These are phyloP conservation scores for Ancistrus triradiatus DNA, from an alignment of 2,113 vertebrate genomes.

Conservation along the genomic window DNA sequence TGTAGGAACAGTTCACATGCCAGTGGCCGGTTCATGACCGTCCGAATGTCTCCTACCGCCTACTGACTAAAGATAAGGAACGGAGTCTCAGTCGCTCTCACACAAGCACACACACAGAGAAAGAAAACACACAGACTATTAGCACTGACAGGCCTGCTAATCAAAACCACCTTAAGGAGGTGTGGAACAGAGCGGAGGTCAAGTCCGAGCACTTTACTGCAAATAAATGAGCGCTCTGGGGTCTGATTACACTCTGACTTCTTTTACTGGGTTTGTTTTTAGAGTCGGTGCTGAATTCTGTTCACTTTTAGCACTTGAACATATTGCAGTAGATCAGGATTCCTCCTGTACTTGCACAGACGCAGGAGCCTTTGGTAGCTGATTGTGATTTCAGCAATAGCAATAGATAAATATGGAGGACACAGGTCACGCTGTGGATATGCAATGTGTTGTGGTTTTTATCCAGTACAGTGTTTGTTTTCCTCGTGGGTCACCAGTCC, in stretches of 20 bases:
- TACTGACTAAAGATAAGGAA: neutral
- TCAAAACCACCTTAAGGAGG: constrained; percentile 36
- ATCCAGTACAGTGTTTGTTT: too few relatives aligned
- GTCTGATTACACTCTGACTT: constrained; percentile 4
- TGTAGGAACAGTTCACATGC: neutral
- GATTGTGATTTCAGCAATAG: too few relatives aligned
- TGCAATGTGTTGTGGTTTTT: too few relatives aligned
- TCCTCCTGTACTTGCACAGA: too few relatives aligned
- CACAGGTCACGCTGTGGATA: too few relatives aligned
- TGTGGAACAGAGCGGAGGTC: constrained; percentile 19
- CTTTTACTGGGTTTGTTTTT: neutral
- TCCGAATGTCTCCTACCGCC: neutral
- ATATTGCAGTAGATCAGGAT: too few relatives aligned
- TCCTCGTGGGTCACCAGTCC: too few relatives aligned
- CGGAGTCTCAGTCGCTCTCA: neutral
- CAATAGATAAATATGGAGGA: too few relatives aligned
- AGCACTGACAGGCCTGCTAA: constrained; percentile 30
- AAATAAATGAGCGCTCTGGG: constrained; percentile 5
- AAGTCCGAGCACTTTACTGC: constrained; percentile 15
- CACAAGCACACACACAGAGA: constrained; percentile 25
- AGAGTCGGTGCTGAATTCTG: too few relatives aligned
- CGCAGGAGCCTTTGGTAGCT: too few relatives aligned
- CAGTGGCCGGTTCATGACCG: neutral
- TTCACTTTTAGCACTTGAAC: too few relatives aligned
- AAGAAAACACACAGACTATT: constrained; percentile 21